Base-by-base conservation (phyloP, 2,888 invertebrate species). In the Plusia festucae region DNA sequence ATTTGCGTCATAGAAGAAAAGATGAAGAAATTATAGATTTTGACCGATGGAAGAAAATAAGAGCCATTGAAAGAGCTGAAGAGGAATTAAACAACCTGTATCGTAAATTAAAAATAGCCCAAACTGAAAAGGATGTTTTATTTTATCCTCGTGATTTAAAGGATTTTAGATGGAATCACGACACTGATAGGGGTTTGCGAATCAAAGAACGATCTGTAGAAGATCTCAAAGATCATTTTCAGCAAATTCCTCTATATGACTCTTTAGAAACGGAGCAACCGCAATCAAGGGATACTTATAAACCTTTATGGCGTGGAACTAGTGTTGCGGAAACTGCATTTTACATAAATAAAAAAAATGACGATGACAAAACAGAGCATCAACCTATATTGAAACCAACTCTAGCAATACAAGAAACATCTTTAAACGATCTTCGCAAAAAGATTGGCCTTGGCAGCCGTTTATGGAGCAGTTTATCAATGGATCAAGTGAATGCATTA, bases 141-240 rank as follows among this genome's bases (percentile, higher is more conserved):
- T 98, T 97, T 91, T 96, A 97, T 54, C 97, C 98, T 0, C 96
- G 97, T 82, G 97, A 97, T 81, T 91, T 97, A 0, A 97, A 97
- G 63, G 96, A 96, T 55, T 96, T 96, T 53, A 96, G 97, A 71
- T 99, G 99, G 99, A 96, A 96, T 71, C 96, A 96, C 34, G 96
- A 97, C 62, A 94, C 94, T 27, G 98, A 98, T 84, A 95, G 97
- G 73, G 97, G 98, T 0, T 91, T 99, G 44, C 95, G 97, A 82
- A 96, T 97, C 46, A 98, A 98, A 88, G 98, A 98, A 87, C 97
- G 97, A 85, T 98, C 98, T 0, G 98, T 99, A 0, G 98, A 98
- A 88, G 97, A 99, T 90, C 96, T 99, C 11, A 96, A 97, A 81
- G 97, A 97, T 71, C 96, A 97, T 82, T 98, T 98, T 82, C 96